phyloP scores from a whole-genome alignment of 2,888 invertebrate genomes.

The Pristionchus entomophagus region DNA sequence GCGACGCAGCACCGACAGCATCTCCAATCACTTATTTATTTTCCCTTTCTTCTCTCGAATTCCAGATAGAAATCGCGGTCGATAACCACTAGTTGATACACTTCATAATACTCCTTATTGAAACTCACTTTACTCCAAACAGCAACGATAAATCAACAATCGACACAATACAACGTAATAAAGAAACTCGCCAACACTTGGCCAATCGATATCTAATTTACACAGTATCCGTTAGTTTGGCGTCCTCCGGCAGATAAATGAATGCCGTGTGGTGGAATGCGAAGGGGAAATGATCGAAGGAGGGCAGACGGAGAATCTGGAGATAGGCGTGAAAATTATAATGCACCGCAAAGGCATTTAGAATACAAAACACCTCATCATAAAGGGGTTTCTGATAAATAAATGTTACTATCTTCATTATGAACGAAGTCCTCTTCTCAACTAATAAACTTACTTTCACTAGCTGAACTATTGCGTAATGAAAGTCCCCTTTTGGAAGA shows the following conservation, averaged over 20 bases:
- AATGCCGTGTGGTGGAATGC: conserved; percentile 30
- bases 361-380: too few species aligned
- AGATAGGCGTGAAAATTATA: background rate
- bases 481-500: too few species aligned
- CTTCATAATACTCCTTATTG: background rate
- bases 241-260: conserved; percentile 24
- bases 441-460: too few species aligned
- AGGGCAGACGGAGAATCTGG: background rate
- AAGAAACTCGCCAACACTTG: background rate
- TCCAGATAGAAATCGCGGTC: background rate
- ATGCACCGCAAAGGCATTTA: too few species aligned
- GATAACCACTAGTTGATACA: background rate
- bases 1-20: conserved; percentile 37
- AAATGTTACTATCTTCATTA: too few species aligned
- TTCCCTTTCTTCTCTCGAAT: background rate
- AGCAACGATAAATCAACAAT: conserved; percentile 18
- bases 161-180: background rate
- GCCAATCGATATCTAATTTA: background rate
- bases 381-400: too few species aligned
- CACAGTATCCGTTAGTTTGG: background rate
- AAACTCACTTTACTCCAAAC: background rate
- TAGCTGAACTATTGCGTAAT: too few species aligned
- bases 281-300: background rate
- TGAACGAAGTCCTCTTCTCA: too few species aligned
- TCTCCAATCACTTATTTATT: background rate